A percentile compares a stretch with the other conserved stretches of the same genome.
Conservation (phyloP, 2,797 vertebrate genomes). For the Mus minutoides region DNA sequence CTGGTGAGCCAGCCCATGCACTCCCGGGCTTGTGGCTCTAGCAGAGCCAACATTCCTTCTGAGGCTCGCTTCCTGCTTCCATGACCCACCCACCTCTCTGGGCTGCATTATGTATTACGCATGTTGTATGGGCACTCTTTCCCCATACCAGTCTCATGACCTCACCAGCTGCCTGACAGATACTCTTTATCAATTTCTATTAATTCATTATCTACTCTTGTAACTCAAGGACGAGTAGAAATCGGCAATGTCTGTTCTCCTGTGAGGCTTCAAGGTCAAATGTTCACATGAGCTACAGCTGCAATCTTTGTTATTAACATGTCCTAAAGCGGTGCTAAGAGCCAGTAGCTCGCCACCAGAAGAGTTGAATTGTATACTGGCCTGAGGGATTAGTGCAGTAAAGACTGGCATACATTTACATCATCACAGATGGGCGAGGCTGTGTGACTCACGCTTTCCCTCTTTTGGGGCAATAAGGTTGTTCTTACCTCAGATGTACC, state of each 20-base stretch:
- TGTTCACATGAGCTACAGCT: constrained; percentile 1
- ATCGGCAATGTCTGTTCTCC: constrained; percentile 61
- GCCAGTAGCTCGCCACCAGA: constrained; percentile 26
- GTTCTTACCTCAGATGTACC: constrained; percentile 60
- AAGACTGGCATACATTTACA: constrained; percentile 7
- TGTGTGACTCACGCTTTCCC: not conserved
- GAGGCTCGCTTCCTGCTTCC: constrained; percentile 86
- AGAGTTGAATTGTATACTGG: constrained; percentile 9
- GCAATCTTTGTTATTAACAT: constrained; percentile 40
- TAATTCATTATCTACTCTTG: constrained; percentile 72
- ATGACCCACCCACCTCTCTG: constrained; percentile 75
- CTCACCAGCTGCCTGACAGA: constrained; percentile 78
- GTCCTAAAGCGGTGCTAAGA: not conserved
- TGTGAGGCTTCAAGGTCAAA: constrained; percentile 75
- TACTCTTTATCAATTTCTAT: constrained; percentile 77
- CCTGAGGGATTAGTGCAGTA: not conserved
- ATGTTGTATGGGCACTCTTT: constrained; percentile 65
- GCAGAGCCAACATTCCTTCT: constrained; percentile 84
- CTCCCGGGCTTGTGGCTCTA: constrained; percentile 6
- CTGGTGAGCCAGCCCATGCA: constrained; percentile 69
- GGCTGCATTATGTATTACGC: constrained; percentile 68
- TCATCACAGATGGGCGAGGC: not conserved
- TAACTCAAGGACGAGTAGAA: constrained; percentile 68
- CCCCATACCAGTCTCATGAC: constrained; percentile 77
- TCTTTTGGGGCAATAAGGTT: not conserved